These are phyloP conservation scores for Zenarchopterus dispar DNA, from an alignment of 2,797 vertebrate species.

Conservation along the genomic window DNA sequence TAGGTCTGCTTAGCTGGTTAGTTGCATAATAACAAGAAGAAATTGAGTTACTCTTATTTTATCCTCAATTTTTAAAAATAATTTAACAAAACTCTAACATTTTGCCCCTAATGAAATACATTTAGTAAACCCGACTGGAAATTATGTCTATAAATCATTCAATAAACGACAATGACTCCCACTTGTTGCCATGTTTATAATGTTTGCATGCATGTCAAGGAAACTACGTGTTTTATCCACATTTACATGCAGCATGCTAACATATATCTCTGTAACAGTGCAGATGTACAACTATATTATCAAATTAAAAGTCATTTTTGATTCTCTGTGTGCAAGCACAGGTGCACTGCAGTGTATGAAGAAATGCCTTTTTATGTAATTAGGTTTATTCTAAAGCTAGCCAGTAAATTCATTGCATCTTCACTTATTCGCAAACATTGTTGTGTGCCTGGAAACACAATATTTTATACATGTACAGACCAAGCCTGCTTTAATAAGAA, in stretches of 20 bases:
- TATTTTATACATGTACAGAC: slow-evolving; percentile 33
- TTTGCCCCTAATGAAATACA: slow-evolving; percentile 12
- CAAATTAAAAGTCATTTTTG: slow-evolving; percentile 19
- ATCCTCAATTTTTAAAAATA: no score
- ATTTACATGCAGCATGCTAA: slow-evolving; percentile 31
- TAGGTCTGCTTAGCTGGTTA: slow-evolving; percentile 7
- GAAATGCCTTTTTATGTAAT: slow-evolving; percentile 25
- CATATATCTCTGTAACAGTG: slow-evolving; percentile 28
- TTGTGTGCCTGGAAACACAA: slow-evolving; percentile 37
- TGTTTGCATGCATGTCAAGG: neutral
- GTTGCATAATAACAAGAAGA: neutral
- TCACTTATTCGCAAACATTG: slow-evolving; percentile 33
- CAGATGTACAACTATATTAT: slow-evolving; percentile 17
- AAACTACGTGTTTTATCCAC: slow-evolving; percentile 10
- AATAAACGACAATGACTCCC: slow-evolving; percentile 2
- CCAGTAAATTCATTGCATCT: slow-evolving; percentile 30
- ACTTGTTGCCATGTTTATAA: slow-evolving; percentile 27
- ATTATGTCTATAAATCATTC: neutral
- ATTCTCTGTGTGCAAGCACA: slow-evolving; percentile 11
- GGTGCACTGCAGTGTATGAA: slow-evolving; percentile 3
- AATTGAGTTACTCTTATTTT: slow-evolving; percentile 2
- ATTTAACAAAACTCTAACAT: neutral
- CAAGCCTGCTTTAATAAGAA: slow-evolving; percentile 54
- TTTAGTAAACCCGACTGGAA: neutral
- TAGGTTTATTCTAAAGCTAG: slow-evolving; percentile 39